These are phyloP conservation scores for Porites divaricata DNA, from an alignment of 92 coral and sea anemone genomes.

Conservation along the genomic window DNA sequence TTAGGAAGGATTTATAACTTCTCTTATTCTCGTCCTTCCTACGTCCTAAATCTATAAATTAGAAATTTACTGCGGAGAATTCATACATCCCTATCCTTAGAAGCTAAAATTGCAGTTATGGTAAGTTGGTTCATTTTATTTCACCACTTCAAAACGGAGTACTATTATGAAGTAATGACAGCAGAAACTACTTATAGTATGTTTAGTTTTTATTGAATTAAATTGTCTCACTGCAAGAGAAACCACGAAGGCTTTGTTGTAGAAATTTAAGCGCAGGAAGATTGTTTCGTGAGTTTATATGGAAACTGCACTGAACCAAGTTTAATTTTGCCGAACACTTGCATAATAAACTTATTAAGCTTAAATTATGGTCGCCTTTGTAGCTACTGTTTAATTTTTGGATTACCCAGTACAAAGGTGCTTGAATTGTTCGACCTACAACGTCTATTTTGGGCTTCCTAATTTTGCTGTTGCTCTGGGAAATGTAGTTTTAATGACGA, in stretches of 20 bases:
- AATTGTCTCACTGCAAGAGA: too few species aligned
- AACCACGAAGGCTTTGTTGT: background rate
- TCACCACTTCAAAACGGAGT: too few species aligned
- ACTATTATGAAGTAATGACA: too few species aligned
- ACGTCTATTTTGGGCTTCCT: background rate
- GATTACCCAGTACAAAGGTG: too few species aligned
- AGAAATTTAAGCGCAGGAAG: background rate
- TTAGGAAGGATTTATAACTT: conserved; percentile 2
- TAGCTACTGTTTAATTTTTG: too few species aligned
- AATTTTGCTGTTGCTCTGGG: background rate
- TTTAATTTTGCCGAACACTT: too few species aligned
- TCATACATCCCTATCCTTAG: background rate
- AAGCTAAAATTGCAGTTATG: conserved; percentile 4
- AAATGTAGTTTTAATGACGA: too few species aligned
- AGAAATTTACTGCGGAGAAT: background rate
- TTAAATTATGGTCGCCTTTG: too few species aligned
- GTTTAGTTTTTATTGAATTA: too few species aligned
- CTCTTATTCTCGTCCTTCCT: background rate
- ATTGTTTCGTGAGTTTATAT: background rate
- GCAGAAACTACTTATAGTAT: too few species aligned
- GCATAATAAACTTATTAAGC: too few species aligned
- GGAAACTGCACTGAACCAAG: background rate
- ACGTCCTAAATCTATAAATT: background rate
- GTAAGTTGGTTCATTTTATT: conserved; percentile 10
- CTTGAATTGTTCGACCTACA: too few species aligned